phyloP scores from a whole-genome alignment of 1,140 invertebrate genomes.

The Dufourea novaeangliae region DNA sequence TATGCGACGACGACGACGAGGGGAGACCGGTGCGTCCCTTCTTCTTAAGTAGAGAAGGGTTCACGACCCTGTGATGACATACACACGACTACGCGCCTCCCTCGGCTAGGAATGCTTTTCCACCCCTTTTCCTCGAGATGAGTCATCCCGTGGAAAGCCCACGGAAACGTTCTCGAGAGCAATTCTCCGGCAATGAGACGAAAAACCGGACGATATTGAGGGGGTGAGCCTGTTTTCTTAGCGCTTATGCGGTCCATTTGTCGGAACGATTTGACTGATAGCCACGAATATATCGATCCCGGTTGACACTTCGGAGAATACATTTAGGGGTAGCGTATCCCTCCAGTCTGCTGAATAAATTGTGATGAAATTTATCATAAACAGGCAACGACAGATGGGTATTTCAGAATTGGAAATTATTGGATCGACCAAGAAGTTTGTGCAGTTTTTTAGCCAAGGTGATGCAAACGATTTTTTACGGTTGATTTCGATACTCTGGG shows the following conservation, averaged over 20 bases:
- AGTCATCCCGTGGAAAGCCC: constrained; percentile 55
- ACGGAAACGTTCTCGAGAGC: constrained; percentile 16
- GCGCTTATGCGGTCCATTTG: constrained; percentile 7
- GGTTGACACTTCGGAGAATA: background rate
- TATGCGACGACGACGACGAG: constrained; percentile 22
- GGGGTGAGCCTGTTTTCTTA: constrained; percentile 10
- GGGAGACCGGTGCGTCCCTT: constrained; percentile 9
- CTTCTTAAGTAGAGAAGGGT: constrained; percentile 45
- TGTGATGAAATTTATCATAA: too few species aligned
- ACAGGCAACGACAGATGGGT: too few species aligned
- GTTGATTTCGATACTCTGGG: too few species aligned
- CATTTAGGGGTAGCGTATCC: background rate
- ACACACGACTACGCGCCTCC: constrained; percentile 26
- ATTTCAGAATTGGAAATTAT: too few species aligned
- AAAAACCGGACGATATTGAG: background rate
- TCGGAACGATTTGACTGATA: background rate
- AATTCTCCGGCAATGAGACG: constrained; percentile 18
- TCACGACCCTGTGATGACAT: constrained; percentile 39
- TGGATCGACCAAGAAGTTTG: too few species aligned
- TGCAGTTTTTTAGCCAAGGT: too few species aligned
- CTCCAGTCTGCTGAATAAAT: background rate
- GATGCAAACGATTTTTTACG: too few species aligned
- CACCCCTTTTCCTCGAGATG: constrained; percentile 38
- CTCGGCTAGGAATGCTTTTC: constrained; percentile 22
- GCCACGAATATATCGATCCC: background rate